phyloP scores from a whole-genome alignment of 1,140 invertebrate genomes.

The Bombus superbus region DNA sequence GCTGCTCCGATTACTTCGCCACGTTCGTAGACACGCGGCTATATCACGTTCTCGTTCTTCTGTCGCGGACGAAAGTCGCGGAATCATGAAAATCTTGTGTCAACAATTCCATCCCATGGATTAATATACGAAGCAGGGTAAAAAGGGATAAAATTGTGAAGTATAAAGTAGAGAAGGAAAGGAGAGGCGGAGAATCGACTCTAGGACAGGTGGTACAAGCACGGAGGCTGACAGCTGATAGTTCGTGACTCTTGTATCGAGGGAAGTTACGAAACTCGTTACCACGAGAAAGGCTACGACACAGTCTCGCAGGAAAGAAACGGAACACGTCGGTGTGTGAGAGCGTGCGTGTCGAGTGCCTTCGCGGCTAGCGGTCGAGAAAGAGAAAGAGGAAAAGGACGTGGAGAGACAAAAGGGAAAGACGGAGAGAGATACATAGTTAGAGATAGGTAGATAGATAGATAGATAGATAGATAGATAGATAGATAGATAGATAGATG shows the following conservation, averaged over 20 bases:
- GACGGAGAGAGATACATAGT: not conserved
- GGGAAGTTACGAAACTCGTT: slow-evolving; percentile 50
- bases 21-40: slow-evolving; percentile 19
- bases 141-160: not conserved
- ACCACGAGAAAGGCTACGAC: slow-evolving; percentile 49
- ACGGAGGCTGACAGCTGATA: slow-evolving; percentile 62
- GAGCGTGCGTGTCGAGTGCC: slow-evolving; percentile 24
- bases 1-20: slow-evolving; percentile 40
- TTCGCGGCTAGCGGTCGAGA: slow-evolving; percentile 20
- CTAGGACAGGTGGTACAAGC: slow-evolving; percentile 57
- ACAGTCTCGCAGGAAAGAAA: slow-evolving; percentile 35
- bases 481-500: no score
- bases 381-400: not conserved
- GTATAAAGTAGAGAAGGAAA: not conserved
- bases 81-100: not conserved
- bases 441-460: no score
- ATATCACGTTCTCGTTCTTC: slow-evolving; percentile 22
- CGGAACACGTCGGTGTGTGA: slow-evolving; percentile 26
- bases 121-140: not conserved
- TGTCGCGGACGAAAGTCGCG: not conserved
- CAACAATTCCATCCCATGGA: not conserved
- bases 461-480: no score
- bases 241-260: slow-evolving; percentile 51
- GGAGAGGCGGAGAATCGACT: slow-evolving; percentile 16
- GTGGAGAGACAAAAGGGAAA: not conserved